Base-by-base conservation (phyloP, 2,797 vertebrate genomes). In the Enteromius paludinosus region DNA sequence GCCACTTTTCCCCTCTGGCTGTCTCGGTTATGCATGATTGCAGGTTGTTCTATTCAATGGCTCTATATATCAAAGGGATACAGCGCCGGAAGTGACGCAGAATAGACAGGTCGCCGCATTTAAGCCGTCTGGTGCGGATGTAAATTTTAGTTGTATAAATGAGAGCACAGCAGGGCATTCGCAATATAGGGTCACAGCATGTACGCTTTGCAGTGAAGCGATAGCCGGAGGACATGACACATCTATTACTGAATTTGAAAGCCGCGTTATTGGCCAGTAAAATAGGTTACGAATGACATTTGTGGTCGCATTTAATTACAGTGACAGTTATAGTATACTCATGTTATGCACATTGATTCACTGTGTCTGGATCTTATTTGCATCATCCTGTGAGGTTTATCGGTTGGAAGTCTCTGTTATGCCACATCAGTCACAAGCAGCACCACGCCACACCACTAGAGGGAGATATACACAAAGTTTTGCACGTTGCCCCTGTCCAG, bases 111-210 rank as follows among this genome's bases (percentile, higher is more conserved):
- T 86, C 89, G 89, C 86, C 79, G 88, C 86, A 90, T 92, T 91
- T 90, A 87, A 87, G 87, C 87, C 83, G 87, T 92, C 91, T 93
- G 89, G 89, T 88, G 87, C 86, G 87, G 88, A 93, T 93, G 91
- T 90, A 92, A 93, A 92, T 92, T 88, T 88, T 87, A 83, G 88
- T 87, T 78, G 87, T 79, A 88, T 91, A 93, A 93, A 62, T 18
- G 3, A 89, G 87, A 88, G 83, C 88, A 15, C 92, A 81, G 87
- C 80, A 5, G 92, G 91, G 84, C 85, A 79, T 65, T 74, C 59
- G 85, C 87, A 14, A 43, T 66, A 76, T 72, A 47, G 89, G 25
- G 28, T 64, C 10, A 52, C 10, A 11, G 33, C 4, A 30, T 28
- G 64, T 25, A 3, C 41, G 30, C 56, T 78, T 65, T 59, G 66